A percentile compares a stretch with the other conserved stretches of the same genome.
Evolutionary conservation across 2,113 vertebrate species (phyloP).

Genomic region (Pedetes capensis): DNA sequence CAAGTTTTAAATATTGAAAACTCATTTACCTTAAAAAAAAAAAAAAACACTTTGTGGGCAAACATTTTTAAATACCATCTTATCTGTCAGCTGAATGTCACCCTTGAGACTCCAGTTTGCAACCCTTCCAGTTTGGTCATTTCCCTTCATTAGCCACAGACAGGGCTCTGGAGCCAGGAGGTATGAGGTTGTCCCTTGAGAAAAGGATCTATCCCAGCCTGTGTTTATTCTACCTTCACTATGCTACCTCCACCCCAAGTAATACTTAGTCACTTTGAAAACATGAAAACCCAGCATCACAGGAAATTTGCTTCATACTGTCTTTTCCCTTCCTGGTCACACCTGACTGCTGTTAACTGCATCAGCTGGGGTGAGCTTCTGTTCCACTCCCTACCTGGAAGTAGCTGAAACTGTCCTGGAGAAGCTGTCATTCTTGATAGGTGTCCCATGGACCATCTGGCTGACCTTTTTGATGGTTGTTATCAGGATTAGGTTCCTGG

Average conservation of each 20-base stretch:
- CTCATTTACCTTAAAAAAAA: background rate
- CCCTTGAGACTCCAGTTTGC: background rate
- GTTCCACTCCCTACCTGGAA: background rate
- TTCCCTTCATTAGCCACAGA: background rate
- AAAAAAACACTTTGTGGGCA: background rate
- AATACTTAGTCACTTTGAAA: background rate
- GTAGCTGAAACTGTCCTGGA: background rate
- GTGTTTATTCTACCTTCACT: background rate
- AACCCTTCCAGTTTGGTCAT: background rate
- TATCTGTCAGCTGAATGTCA: background rate
- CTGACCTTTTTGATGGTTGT: background rate
- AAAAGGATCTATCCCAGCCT: background rate
- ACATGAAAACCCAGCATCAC: background rate
- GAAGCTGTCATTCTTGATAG: background rate
- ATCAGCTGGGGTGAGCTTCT: background rate
- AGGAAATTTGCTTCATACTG: background rate
- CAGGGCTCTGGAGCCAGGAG: background rate
- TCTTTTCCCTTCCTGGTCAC: background rate
- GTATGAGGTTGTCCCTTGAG: fast-evolving
- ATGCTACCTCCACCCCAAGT: background rate
- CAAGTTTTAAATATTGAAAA: background rate
- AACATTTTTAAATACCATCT: background rate
- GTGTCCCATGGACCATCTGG: background rate
- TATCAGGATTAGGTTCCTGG: background rate
- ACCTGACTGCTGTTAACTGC: background rate